Evolutionary conservation across 2,888 invertebrate genomes (phyloP).

Genomic region (Esperia sulphurella): DNA sequence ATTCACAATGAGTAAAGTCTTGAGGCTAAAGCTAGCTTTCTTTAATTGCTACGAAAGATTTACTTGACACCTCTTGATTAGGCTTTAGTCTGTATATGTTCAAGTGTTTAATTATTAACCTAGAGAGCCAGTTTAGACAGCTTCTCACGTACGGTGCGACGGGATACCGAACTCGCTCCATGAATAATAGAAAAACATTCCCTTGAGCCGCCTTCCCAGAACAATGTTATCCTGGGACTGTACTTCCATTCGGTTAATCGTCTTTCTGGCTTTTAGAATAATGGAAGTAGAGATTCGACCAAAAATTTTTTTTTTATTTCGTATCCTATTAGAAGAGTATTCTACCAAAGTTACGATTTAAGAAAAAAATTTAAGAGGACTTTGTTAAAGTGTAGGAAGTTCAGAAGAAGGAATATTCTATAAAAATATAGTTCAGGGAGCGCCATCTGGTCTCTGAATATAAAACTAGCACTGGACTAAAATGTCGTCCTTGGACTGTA

Average conservation of each 20-base stretch:
- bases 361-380: too few relatives aligned
- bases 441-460: too few relatives aligned
- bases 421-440: too few relatives aligned
- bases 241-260: too few relatives aligned
- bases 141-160: conserved; percentile 27
- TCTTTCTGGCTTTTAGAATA: too few relatives aligned
- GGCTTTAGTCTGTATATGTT: conserved; percentile 8
- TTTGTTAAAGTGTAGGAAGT: too few relatives aligned
- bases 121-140: conserved; percentile 21
- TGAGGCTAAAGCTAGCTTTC: background rate
- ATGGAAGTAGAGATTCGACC: too few relatives aligned
- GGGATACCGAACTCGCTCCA: conserved; percentile 28
- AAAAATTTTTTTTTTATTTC: too few relatives aligned
- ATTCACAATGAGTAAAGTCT: background rate
- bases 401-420: too few relatives aligned
- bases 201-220: conserved; percentile 30
- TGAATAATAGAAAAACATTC: conserved; percentile 47
- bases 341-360: too few relatives aligned
- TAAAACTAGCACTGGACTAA: too few relatives aligned
- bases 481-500: conserved; percentile 20
- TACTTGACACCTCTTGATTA: conserved; percentile 15
- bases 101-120: conserved; percentile 25
- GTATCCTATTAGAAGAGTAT: too few relatives aligned
- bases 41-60: background rate
- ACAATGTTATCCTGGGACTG: conserved; percentile 25